Base-by-base conservation (phyloP, 2,888 invertebrate species). In the Lymantria monacha region DNA sequence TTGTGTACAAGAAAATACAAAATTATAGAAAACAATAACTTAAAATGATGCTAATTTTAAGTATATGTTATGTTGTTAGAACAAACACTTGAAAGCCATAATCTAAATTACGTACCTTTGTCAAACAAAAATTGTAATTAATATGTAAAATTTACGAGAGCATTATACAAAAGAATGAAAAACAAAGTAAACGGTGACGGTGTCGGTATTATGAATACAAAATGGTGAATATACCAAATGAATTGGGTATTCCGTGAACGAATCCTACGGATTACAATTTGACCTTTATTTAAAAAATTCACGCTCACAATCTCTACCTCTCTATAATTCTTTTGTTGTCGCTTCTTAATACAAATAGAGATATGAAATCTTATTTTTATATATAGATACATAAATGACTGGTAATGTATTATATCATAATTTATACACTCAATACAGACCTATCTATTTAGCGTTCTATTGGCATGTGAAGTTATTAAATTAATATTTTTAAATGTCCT, bases 271-370 rank as follows among this genome's bases (percentile, higher is more conserved):
- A 69, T 69, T 70, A 63, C 36, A 57, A 51, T 59, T 57, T 54
- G 61, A 61, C 57, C 63, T 66, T 63, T 61, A 61, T 64, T 63
- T 58, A 2, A 54, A 55, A 66, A 63, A 71, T 63, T 61, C 44
- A 59, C 55, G 59, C 55, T 59, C 46, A 22, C 22, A 22, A 57
- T 61, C 61, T 57, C 55, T 58, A 55, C 60, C 52, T 51, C 45
- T 51, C 47, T 45, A 52, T 63, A 61, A 68, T 66, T 63, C 59
- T 53, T 64, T 66, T 59, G 52, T 57, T 61, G 49, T 57, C 49
- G 37, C 41, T 52, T 46, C 40, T 43, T 52, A 55, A 67, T 64
- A 55, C 5, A 59, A 61, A 62, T 52, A 47, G 30, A 49, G 12
- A 46, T 13, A 30, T 7, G 9, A 56, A 57, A 22, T 22, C 22